Evolutionary conservation across 2,113 vertebrate species (phyloP), one percentile per base, ranked within the genome.

Genomic region (Pollachius pollachius): DNA sequence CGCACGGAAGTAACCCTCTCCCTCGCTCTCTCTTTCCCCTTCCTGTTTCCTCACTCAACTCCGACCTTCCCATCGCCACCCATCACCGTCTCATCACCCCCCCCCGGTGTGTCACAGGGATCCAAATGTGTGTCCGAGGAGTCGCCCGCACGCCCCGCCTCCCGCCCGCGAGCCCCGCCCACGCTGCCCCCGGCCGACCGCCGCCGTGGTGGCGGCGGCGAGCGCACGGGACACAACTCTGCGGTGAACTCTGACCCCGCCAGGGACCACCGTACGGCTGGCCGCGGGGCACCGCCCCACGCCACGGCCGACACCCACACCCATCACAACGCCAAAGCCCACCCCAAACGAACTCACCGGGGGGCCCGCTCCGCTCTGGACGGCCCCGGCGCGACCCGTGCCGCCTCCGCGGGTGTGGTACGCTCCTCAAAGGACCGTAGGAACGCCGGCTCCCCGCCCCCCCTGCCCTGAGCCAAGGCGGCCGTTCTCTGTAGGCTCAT

Each of bases 91-190:
- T 15, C 58, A 2, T 11, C 16, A 17, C 17, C 77, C 68, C 71
- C 34, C 64, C 21, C 15, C 77, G 88, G 86, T 90, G 86, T 71
- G 84, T 85, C 16, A 48, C 81, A 88, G 78, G 89, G 88, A 74
- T 75, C 84, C 62, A 89, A 89, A 83, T 88, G 79, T 62, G 70
- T 89, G 66, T 75, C 87, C 74, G 89, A 90, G 77, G 41, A 48
- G 41, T 48, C 72, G 69, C 60, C 60, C 82, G 12, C 80, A 81
- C 34, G 34, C 17, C 67, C 48, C 37, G 25, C 79, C 75, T 1
- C 34, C 68, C 0, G 52, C 52, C 52, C 41, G 9, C 41, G 6
- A 12, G 41, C 2, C 30, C 30, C 23, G 23, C 23, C 23, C 37
- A 41, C 11, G 37, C 37, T 4, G 37, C 37, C 5, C 6, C 2